A percentile compares a stretch with the other conserved stretches of the same genome.
phyloP scores from a whole-genome alignment of 2,113 vertebrate species.

The Procavia capensis region DNA sequence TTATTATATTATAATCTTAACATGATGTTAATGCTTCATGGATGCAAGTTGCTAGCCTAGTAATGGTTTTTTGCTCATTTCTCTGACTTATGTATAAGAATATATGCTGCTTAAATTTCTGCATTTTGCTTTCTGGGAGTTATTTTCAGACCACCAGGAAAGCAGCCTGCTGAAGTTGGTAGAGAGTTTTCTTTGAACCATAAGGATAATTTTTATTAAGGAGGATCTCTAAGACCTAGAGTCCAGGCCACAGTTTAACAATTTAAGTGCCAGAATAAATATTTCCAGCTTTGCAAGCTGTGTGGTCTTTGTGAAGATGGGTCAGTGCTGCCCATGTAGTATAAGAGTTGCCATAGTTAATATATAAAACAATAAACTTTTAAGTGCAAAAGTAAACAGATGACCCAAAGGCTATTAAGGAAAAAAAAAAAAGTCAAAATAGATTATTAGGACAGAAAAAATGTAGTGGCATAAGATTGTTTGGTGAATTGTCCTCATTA shows the following conservation, averaged over 20 bases:
- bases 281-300: background rate
- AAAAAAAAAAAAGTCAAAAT: background rate
- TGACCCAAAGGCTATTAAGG: background rate
- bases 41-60: background rate
- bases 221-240: background rate
- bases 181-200: background rate
- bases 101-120: background rate
- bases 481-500: slow-evolving; percentile 17
- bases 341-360: background rate
- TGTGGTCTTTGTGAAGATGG: background rate
- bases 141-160: slow-evolving; percentile 11
- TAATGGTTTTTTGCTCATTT: background rate
- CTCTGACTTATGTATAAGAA: background rate
- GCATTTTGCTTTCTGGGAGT: slow-evolving; percentile 26
- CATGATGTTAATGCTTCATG: slow-evolving; percentile 30
- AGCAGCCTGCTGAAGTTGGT: background rate
- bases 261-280: background rate
- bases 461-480: background rate
- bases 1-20: background rate
- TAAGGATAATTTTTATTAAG: slow-evolving; percentile 43
- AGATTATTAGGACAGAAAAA: background rate
- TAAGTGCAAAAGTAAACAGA: background rate
- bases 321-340: background rate
- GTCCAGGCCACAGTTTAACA: background rate
- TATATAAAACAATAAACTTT: background rate